Evolutionary conservation across 2,797 vertebrate species (phyloP).

Genomic region (Xiphophorus birchmanni): DNA sequence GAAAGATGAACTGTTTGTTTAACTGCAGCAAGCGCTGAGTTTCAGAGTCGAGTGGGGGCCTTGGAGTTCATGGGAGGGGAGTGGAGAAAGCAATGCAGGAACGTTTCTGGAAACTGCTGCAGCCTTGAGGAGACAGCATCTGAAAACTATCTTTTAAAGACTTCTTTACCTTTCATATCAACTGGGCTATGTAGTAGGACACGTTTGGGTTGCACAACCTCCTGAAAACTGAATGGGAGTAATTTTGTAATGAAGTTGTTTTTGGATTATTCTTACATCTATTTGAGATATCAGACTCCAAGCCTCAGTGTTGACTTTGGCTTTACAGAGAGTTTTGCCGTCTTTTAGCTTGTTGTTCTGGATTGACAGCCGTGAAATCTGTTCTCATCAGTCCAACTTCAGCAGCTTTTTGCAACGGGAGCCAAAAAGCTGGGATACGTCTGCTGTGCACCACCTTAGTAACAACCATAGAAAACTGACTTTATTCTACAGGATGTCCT

Average conservation of each 20-base stretch:
- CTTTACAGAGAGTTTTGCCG: not conserved
- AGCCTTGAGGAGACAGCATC: conserved; percentile 37
- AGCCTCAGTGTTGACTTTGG: not conserved
- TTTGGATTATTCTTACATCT: conserved; percentile 10
- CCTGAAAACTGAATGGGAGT: not conserved
- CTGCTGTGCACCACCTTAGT: not conserved
- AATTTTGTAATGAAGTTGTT: conserved; percentile 9
- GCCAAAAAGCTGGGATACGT: not conserved
- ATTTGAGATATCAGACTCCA: not conserved
- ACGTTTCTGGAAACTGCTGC: conserved; percentile 37
- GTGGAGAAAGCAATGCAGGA: not conserved
- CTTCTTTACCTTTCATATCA: conserved; percentile 52
- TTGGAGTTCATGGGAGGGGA: conserved; percentile 35
- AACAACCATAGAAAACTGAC: not conserved
- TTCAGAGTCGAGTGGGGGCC: conserved; percentile 63
- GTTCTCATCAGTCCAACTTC: not conserved
- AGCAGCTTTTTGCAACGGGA: not conserved
- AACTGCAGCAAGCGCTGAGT: conserved; percentile 64
- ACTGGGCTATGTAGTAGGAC: conserved; percentile 10
- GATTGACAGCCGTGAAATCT: not conserved
- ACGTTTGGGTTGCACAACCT: not conserved
- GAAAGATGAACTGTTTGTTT: conserved; percentile 77
- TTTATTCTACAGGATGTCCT: not conserved
- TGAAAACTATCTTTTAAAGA: conserved; percentile 54
- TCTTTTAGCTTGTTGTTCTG: conserved; percentile 12